Conservation (phyloP, 1,140 invertebrate species). For the Wasmannia auropunctata region DNA sequence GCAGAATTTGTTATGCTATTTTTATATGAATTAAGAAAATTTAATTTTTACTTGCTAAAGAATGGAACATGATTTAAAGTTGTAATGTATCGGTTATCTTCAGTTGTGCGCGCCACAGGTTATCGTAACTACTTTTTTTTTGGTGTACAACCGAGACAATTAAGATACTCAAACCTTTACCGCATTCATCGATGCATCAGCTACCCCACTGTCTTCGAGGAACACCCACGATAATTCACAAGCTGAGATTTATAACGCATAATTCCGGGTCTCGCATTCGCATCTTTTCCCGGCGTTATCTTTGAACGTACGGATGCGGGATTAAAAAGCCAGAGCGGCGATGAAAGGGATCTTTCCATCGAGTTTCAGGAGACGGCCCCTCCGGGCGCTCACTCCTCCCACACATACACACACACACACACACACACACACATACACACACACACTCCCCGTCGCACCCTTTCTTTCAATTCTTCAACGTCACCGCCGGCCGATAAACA, state of each 20-base stretch:
- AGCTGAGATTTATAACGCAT: constrained; percentile 47
- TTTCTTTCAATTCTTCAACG: constrained; percentile 68
- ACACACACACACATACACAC: neutral
- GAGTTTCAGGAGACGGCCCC: constrained; percentile 61
- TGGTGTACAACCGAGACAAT: neutral
- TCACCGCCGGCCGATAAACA: constrained; percentile 69
- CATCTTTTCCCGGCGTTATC: constrained; percentile 65
- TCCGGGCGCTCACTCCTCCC: constrained; percentile 29
- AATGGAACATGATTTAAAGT: neutral
- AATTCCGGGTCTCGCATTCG: constrained; percentile 35
- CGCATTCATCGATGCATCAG: constrained; percentile 19
- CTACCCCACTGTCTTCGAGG: neutral
- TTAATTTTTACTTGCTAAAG: neutral
- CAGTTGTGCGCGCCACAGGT: neutral
- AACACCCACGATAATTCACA: constrained; percentile 25
- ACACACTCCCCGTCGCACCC: constrained; percentile 13
- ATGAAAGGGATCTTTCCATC: constrained; percentile 66
- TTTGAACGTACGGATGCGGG: constrained; percentile 46
- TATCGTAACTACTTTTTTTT: neutral
- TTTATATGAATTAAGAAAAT: neutral
- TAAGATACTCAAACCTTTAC: constrained; percentile 19
- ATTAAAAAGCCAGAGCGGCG: constrained; percentile 67
- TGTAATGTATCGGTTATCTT: neutral
- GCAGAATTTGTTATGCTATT: neutral
- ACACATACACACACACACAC: neutral